Percentiles rank a stretch among this genome's conserved stretches.
Evolutionary conservation across 2,113 vertebrate genomes (phyloP).

Genomic region (Pontoporia blainvillei): DNA sequence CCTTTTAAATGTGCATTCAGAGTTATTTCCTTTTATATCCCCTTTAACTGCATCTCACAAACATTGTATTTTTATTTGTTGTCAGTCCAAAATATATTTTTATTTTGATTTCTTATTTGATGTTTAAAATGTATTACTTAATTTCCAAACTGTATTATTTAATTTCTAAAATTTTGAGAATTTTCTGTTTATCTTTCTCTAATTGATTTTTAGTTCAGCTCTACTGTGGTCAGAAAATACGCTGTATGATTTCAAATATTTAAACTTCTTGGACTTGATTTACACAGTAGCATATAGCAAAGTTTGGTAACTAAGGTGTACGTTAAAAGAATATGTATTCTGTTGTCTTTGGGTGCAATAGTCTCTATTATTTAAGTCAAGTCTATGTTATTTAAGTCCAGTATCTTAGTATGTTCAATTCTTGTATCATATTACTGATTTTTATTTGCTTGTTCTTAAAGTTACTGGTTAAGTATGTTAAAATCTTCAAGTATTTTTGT

Average conservation of each 20-base stretch:
- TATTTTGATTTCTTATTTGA: not conserved
- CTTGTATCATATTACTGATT: not conserved
- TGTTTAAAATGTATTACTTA: not conserved
- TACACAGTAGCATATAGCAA: not conserved
- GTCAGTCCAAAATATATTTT: not conserved
- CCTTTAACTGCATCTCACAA: not conserved
- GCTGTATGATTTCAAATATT: not conserved
- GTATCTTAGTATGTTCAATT: not conserved
- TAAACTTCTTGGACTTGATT: too few relatives aligned
- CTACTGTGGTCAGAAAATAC: not conserved
- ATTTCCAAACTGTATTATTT: not conserved
- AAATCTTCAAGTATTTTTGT: not conserved
- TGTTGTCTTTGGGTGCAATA: not conserved
- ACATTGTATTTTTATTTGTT: not conserved
- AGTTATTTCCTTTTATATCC: not conserved
- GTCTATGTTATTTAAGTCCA: not conserved
- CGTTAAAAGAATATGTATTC: not conserved
- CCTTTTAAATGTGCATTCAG: not conserved
- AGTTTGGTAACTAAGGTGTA: not conserved
- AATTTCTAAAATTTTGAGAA: not conserved
- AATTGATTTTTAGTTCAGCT: not conserved
- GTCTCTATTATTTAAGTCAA: not conserved
- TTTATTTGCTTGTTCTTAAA: not conserved
- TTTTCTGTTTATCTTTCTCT: not conserved
- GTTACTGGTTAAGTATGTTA: not conserved